Evolutionary conservation across 2,113 vertebrate species (phyloP), one percentile per base, ranked within the genome.

Genomic region (Leuciscus idus): DNA sequence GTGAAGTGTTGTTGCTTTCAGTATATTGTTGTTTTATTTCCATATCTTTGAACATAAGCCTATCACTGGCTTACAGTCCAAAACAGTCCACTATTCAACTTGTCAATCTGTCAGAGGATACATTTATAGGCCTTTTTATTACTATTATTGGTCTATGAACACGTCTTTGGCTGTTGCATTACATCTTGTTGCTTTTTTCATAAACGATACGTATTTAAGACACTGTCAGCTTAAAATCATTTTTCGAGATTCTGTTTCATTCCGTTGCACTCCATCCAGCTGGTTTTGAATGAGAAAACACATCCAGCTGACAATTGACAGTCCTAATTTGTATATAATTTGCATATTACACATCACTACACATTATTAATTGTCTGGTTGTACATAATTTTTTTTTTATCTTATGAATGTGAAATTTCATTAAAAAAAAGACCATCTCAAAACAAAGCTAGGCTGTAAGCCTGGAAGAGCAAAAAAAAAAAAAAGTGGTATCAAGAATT

Each of bases 281-380:
- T 77, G 26, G 52, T 77, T 77, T 77, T 77, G 75, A 55, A 52
- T 77, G 48, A 77, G 48, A 30, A 77, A 55, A 77, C 75, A 77
- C 75, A 77, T 55, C 48, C 48, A 33, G 50, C 75, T 77, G 50
- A 10, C 75, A 77, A 52, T 21, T 77, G 75, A 55, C 75, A 55
- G 75, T 50, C 15, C 75, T 77, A 55, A 77, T 77, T 77, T 77
- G 75, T 33, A 77, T 55, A 30, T 55, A 1, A 77, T 77, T 77
- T 77, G 50, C 48, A 77, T 77, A 55, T 55, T 33, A 55, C 75
- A 77, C 48, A 77, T 77, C 48, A 77, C 75, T 77, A 77, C 26
- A 77, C 75, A 55, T 77, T 52, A 77, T 77, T 77, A 77, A 66
- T 81, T 81, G 79, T 28, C 39, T 81, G 36, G 43, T 66, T 68